Evolutionary conservation across 2,888 invertebrate species (phyloP), one percentile per base, ranked within the genome.

Genomic region (Watsonalla cultraria): DNA sequence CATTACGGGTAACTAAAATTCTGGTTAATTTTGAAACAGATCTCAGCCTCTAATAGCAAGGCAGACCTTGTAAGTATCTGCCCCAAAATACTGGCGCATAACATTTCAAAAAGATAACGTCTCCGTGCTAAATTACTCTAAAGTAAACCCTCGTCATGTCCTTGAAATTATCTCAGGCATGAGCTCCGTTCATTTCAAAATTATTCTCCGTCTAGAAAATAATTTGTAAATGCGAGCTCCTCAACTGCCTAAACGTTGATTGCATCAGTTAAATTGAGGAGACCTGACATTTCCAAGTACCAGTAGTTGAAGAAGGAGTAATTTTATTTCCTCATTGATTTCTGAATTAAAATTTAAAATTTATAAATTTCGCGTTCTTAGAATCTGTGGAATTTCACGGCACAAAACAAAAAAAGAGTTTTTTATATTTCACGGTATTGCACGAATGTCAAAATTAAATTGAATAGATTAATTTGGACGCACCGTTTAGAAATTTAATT

Each of bases 131-230:
- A 46, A 46, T 51, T 37, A 45, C 45, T 51, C 46, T 51, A 35
- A 46, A 51, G 45, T 46, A 13, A 34, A 51, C 51, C 51, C 51
- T 51, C 35, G 46, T 51, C 46, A 51, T 37, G 15, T n/a, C 15
- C 37, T 14, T 37, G 15, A 48, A 14, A 49, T 39, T 49, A 14
- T 49, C 39, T 49, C 15, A 14, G 49, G 14, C 49, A 37, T 9
- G 13, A 37, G 37, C 15, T 49, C 39, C 37, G 15, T 49, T 8
- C 15, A 37, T 14, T 15, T 49, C n/a, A 15, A 48, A 13, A 7
- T n/a, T 7, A 37, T 37, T 37, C 37, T 37, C 37, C 8, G 2
- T 37, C 7, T 8, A 37, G n/a, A n/a, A 37, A 7, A 37, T 37
- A 7, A 37, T 7, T 7, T 37, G 7, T 11, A 5, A 5, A 5